Evolutionary conservation across 2,797 vertebrate species (phyloP).

Genomic region (Pangasius mekongensis): DNA sequence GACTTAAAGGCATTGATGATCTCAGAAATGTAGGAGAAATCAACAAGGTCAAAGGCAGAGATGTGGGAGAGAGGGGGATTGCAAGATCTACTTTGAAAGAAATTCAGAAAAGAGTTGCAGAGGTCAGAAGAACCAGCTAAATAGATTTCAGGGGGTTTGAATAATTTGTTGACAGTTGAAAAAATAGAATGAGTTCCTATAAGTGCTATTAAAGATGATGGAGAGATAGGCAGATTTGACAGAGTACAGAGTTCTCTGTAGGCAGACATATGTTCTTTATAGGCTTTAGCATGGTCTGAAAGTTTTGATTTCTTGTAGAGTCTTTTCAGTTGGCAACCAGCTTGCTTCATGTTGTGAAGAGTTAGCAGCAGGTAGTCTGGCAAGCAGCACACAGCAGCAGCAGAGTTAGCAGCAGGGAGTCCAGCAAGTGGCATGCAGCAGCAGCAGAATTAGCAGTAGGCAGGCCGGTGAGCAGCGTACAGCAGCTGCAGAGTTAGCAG

Average conservation of each 20-base stretch:
- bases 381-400: too few species aligned
- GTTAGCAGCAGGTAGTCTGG: too few species aligned
- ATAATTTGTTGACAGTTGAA: too few species aligned
- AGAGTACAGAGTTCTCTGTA: too few species aligned
- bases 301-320: too few species aligned
- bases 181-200: not conserved
- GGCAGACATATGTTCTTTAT: too few species aligned
- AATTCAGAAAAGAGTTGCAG: not conserved
- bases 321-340: too few species aligned
- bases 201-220: not conserved
- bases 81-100: not conserved
- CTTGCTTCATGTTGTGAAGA: too few species aligned
- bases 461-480: not conserved
- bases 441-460: not conserved
- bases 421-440: not conserved
- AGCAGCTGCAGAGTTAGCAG: not conserved
- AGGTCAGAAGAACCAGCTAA: not conserved
- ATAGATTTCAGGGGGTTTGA: too few species aligned
- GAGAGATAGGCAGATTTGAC: too few species aligned
- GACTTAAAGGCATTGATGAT: not conserved
- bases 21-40: not conserved
- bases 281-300: too few species aligned
- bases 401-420: not conserved
- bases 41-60: not conserved
- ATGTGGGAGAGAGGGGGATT: too few species aligned